Evolutionary conservation across 1,140 invertebrate species (phyloP), one percentile per base, ranked within the genome.

Genomic region (Eubasilissa regina): DNA sequence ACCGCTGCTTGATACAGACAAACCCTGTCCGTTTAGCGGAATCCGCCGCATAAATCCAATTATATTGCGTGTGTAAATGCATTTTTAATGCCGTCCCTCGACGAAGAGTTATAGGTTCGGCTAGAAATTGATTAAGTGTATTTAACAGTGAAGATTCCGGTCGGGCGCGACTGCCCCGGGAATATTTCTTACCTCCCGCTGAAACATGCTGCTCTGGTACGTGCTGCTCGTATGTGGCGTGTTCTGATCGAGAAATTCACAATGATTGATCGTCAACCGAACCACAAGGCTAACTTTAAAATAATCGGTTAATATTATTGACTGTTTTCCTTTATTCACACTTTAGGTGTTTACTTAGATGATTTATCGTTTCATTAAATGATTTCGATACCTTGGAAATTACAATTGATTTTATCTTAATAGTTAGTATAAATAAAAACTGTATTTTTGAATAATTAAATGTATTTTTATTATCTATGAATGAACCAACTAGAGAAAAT

Each of bases 61-160:
- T 74, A 74, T 55, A 35, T 74, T 74, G 70, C 70, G 70, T 74
- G 70, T 74, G 25, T 74, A 56, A 74, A 74, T 43, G 58, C 56
- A 75, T 75, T 75, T 62, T 75, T 75, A 60, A 64, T 64, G 45
- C 74, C 17, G 62, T 75, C 58, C 56, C 47, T 62, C 58, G 11
- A 13, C 44, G 56, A 19, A 62, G 74, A 75, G 35, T 75, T 75
- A 75, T 75, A 60, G 58, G 55, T 58, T 53, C 53, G 58, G 35
- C 58, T 75, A 75, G 74, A 47, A 75, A 62, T 75, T 75, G 74
- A 75, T 75, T 75, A 64, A 75, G 74, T 62, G 44, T 62, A 62
- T 75, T 75, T 75, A 62, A 45, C 74, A 47, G 45, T 13, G 55
- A 47, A 25, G 53, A 64, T 48, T 48, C 58, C 53, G 55, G 70